These are phyloP conservation scores for Drosophila neocordata DNA, from an alignment of 1,140 invertebrate genomes.

Conservation along the genomic window DNA sequence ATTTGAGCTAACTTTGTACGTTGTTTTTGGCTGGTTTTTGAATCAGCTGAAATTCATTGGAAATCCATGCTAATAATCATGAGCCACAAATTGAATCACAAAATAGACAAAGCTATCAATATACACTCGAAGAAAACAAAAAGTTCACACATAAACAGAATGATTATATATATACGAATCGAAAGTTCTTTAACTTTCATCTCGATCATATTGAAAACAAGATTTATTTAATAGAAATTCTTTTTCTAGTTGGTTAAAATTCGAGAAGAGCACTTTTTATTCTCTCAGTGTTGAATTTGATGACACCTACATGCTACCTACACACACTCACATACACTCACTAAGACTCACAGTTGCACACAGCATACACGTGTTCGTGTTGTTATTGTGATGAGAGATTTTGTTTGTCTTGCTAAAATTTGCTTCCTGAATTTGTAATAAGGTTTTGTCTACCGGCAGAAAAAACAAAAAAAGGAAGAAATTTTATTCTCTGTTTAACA, in stretches of 20 bases:
- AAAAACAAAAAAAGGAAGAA: not conserved
- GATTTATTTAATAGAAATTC: too few species aligned
- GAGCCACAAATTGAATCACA: constrained; percentile 46
- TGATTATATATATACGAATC: too few species aligned
- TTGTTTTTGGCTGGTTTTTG: constrained; percentile 35
- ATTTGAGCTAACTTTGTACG: constrained; percentile 27
- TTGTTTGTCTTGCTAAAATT: constrained; percentile 16
- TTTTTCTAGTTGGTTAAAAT: too few species aligned
- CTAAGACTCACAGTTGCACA: not conserved
- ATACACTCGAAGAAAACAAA: not conserved
- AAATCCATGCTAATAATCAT: constrained; percentile 56
- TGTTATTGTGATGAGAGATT: too few species aligned
- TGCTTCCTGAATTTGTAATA: constrained; percentile 45
- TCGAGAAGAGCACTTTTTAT: too few species aligned
- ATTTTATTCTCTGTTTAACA: constrained; percentile 28
- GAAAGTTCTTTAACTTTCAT: too few species aligned
- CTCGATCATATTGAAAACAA: too few species aligned
- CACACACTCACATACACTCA: constrained; percentile 35
- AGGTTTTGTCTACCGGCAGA: constrained; percentile 2
- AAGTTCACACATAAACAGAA: too few species aligned
- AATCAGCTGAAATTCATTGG: constrained; percentile 60
- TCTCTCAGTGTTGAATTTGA: not conserved
- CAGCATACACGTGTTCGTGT: constrained; percentile 11
- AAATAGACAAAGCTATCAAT: constrained; percentile 33
- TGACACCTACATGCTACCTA: constrained; percentile 13